Base-by-base conservation (phyloP, 2,113 vertebrate genomes). In the Corvus cornix region DNA sequence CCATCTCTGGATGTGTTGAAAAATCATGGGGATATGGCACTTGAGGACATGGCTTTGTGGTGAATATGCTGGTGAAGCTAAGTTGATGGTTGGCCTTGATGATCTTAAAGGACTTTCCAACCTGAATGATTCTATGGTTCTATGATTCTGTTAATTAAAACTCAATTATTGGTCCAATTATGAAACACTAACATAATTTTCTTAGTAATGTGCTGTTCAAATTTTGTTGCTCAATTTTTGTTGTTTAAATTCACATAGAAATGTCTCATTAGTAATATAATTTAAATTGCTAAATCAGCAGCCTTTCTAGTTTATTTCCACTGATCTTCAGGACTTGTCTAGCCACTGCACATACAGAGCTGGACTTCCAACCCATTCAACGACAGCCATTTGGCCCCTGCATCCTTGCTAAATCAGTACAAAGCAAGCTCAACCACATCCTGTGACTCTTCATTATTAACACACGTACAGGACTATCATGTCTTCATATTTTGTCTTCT, bases 371-470 rank as follows among this genome's bases (percentile, higher is more conserved):
- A 4, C 7, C 13, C 4, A 33, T 81, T n/a, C 20, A 74, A 8
- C 17, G 88, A 3, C 7, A 3, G 33, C 28, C 10, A 56, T 15
- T 64, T 83, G 22, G 4, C 8, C 7, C 7, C 21, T 26, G 21
- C 9, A 49, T 63, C 13, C 24, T 67, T 76, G 18, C 3, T 44
- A 76, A 84, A 60, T 16, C 22, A 69, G 1, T 6, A 6, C 44
- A 41, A 88, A 37, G 37, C 4, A 70, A 67, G 14, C 2, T 11
- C 15, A 66, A 6, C 2, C 15, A 24, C 0, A 0, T 46, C 22
- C 27, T 56, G 7, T 12, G 2, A 39, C 16, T 5, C 24, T 58
- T 17, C 31, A 41, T 35, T 18, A 9, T 2, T 66, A 8, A 8
- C 5, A 59, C 26, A 67, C 24, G 49, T 67, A 44, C 13, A 49